A percentile compares a stretch with the other conserved stretches of the same genome.
Conservation (phyloP, 2,888 invertebrate species). For the Lepidonotus clava region DNA sequence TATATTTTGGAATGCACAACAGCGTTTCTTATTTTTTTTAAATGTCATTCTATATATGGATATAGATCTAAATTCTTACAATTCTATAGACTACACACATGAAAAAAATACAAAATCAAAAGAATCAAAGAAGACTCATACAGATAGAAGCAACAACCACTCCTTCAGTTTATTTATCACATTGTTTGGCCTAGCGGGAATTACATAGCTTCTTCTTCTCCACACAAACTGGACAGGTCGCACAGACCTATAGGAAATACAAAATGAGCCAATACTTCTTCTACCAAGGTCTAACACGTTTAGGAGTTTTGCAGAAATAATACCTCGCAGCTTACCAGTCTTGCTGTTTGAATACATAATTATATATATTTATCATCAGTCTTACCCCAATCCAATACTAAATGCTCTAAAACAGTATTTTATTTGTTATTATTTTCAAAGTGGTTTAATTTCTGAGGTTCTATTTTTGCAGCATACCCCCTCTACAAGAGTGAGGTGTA, state of each 20-base stretch:
- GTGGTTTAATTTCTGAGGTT: too few relatives aligned
- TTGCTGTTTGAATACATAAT: neutral
- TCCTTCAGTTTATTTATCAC: constrained; percentile 39
- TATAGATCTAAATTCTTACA: neutral
- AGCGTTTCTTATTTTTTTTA: neutral
- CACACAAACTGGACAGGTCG: neutral
- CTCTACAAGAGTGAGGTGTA: too few relatives aligned
- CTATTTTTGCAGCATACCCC: too few relatives aligned
- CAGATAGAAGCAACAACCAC: constrained; percentile 35
- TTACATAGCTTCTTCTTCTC: neutral
- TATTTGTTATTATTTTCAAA: too few relatives aligned
- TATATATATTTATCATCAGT: neutral
- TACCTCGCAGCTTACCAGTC: too few relatives aligned
- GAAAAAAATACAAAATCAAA: neutral
- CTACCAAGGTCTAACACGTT: neutral
- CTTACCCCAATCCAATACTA: too few relatives aligned
- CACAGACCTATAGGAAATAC: neutral
- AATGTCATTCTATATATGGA: neutral
- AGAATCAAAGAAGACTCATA: neutral
- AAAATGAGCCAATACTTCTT: neutral
- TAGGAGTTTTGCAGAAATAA: too few relatives aligned
- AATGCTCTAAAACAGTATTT: too few relatives aligned
- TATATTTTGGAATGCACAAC: neutral
- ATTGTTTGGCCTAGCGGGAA: constrained; percentile 34
- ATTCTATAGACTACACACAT: neutral